Conservation (phyloP, 2,113 vertebrate species). For the Etheostoma spectabile region DNA sequence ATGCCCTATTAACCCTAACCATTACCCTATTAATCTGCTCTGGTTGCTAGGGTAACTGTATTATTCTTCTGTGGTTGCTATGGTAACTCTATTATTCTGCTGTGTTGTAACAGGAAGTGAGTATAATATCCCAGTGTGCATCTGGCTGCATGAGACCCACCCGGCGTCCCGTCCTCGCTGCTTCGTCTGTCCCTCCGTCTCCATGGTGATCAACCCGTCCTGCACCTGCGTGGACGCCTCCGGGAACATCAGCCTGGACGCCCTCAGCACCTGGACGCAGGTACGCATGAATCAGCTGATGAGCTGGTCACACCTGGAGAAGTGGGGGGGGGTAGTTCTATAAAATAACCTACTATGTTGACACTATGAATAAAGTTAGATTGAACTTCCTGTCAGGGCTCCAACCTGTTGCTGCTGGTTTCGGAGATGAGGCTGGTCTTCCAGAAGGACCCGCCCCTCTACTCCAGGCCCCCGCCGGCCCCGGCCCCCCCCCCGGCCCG, state of each 20-base stretch:
- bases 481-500: not conserved
- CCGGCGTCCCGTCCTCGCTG: conserved; percentile 79
- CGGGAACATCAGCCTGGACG: conserved; percentile 70
- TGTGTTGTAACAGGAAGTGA: conserved; percentile 3
- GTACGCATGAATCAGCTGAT: too few species aligned
- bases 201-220: conserved; percentile 80
- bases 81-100: too few species aligned
- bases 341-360: too few species aligned
- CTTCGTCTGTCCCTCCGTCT: conserved; percentile 73
- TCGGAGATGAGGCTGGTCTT: conserved; percentile 82
- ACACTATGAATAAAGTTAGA: too few species aligned
- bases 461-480: conserved; percentile 41
- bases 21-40: too few species aligned
- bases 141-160: conserved; percentile 85
- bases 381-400: conserved; percentile 67
- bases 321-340: too few species aligned
- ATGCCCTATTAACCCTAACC: too few species aligned
- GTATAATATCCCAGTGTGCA: conserved; percentile 83
- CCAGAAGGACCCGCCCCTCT: conserved; percentile 80
- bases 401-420: conserved; percentile 76
- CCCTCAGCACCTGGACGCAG: conserved; percentile 30
- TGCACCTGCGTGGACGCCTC: conserved; percentile 76
- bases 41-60: too few species aligned
- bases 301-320: too few species aligned
- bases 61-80: too few species aligned